Evolutionary conservation across 2,113 vertebrate genomes (phyloP), one percentile per base, ranked within the genome.

Genomic region (Dromaius novaehollandiae): DNA sequence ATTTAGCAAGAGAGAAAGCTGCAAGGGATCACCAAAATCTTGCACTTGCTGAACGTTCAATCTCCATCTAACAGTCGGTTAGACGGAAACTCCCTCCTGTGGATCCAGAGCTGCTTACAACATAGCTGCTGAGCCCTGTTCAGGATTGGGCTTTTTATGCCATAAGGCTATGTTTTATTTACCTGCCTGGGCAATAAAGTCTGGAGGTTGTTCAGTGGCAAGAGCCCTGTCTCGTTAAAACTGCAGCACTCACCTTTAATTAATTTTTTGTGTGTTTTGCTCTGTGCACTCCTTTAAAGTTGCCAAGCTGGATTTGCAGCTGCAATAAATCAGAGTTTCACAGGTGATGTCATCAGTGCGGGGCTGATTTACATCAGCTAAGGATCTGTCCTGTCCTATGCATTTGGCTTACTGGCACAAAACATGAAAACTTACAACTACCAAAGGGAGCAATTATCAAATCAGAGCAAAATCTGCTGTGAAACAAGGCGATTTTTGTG

Each of bases 131-230:
- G 28, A 21, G 65, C 40, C 40, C 30, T 28, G 10, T 18, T 38
- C 79, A 51, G 42, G 44, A 65, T 10, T 15, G 26, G 76, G 69
- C 34, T 82, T 66, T 82, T 78, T 40, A 28, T 40, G 53, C 65
- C 81, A 69, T 13, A 58, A 91, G 34, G 64, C 18, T 78, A 32
- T 48, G 81, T 24, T 86, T 93, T 89, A 64, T 89, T 93, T 78
- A 30, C 70, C 76, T 58, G 24, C 65, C 75, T 74, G 28, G 9
- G 65, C 81, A 60, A 74, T 74, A 60, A 88, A 74, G 24, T n/a
- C 88, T 86, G 81, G 48, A 88, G 76, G 20, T 69, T 61, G 46
- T 58, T 84, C 79, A 80, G 73, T 69, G 70, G 64, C 63, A 64
- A 28, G 61, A 74, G 42, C 78, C 77, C 65, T 58, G 89, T 74